Conservation (phyloP, 2,113 vertebrate species). For the Hippocampus mohnikei region DNA sequence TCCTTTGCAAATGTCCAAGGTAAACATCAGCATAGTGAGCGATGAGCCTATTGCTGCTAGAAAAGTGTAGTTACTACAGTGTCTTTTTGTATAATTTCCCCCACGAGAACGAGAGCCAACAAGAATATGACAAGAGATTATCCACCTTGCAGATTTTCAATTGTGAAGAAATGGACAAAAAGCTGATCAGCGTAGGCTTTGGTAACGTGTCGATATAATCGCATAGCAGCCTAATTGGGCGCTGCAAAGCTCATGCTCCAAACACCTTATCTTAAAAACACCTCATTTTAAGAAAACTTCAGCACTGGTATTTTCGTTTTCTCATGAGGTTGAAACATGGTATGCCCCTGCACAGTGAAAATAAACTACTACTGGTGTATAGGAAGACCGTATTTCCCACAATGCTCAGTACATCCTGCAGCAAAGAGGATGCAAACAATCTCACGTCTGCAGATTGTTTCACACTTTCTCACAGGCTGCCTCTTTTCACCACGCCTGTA, state of each 20-base stretch:
- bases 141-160: conserved; percentile 36
- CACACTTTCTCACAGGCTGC: not conserved
- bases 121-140: not conserved
- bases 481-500: not conserved
- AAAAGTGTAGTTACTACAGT: too few species aligned
- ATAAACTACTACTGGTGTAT: not conserved
- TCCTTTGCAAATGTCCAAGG: too few species aligned
- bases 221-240: conserved; percentile 20
- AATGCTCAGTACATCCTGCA: conserved; percentile 19
- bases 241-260: not conserved
- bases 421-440: conserved; percentile 34
- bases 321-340: not conserved
- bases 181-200: conserved; percentile 21
- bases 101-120: not conserved
- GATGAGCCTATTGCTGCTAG: too few species aligned
- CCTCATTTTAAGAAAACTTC: not conserved
- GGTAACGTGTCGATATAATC: conserved; percentile 43
- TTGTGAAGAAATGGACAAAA: conserved; percentile 26
- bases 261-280: not conserved
- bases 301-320: not conserved
- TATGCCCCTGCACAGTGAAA: not conserved
- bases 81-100: not conserved
- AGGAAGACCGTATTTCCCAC: conserved; percentile 23
- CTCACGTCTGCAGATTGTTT: not conserved
- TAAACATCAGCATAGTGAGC: too few species aligned